Percentiles rank a stretch among this genome's conserved stretches.
phyloP scores from a whole-genome alignment of 1,140 invertebrate genomes.

The Macrotrachela quadricornifera region DNA sequence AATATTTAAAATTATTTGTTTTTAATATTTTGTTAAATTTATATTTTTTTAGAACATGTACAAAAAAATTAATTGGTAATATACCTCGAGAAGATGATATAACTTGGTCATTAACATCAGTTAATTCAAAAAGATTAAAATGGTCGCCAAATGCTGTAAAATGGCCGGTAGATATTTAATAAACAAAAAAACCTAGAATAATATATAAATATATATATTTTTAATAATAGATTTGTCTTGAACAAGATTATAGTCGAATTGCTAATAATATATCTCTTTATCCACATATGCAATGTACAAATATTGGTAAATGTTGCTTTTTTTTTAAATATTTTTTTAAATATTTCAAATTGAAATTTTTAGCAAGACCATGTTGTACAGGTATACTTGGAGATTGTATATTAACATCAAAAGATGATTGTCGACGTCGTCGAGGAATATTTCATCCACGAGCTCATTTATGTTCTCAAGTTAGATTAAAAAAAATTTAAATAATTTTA shows the following conservation, averaged over 20 bases:
- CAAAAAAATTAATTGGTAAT: no score
- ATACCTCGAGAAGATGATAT: no score
- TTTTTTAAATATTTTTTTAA: no score
- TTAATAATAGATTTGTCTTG: conserved; percentile 5
- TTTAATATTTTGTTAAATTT: no score
- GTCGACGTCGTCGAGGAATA: conserved; percentile 83
- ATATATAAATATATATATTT: no score
- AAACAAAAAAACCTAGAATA: neutral
- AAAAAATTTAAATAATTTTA: conserved; percentile 9
- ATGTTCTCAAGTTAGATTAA: conserved; percentile 63
- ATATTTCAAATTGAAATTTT: no score
- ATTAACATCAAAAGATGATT: conserved; percentile 90
- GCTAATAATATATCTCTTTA: no score
- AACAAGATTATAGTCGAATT: neutral
- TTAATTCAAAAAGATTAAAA: conserved; percentile 57
- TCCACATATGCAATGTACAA: no score
- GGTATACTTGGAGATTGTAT: conserved; percentile 78
- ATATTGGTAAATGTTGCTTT: no score
- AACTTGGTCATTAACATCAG: no score
- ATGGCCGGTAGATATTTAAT: conserved; percentile 49
- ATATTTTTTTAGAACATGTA: no score
- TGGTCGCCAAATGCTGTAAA: conserved; percentile 97
- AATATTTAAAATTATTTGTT: neutral
- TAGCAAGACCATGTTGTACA: conserved; percentile 92
- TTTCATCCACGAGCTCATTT: conserved; percentile 92